Conservation (phyloP, 1,140 invertebrate genomes). For the Pseudomyrmex concolor region DNA sequence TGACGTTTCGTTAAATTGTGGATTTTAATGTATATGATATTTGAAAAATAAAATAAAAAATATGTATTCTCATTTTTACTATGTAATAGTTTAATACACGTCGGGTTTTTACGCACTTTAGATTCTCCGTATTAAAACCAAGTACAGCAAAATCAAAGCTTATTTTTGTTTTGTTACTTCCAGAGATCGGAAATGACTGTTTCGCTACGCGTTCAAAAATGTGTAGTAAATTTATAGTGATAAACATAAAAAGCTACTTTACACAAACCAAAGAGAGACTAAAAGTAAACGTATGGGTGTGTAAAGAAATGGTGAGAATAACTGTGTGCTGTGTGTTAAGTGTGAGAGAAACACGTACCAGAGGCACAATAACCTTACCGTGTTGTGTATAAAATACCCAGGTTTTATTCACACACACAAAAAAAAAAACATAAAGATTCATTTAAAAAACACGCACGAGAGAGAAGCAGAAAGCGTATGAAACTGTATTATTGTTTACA, state of each 20-base stretch:
- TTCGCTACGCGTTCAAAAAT: constrained; percentile 3
- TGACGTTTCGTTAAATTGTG: background rate
- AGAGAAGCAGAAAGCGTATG: background rate
- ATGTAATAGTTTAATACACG: too few species aligned
- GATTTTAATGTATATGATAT: background rate
- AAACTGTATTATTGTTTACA: too few species aligned
- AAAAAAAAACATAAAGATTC: background rate
- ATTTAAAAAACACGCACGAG: background rate
- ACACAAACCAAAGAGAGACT: constrained; percentile 34
- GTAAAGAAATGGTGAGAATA: constrained; percentile 22
- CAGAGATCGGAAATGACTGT: background rate
- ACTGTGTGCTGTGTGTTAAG: constrained; percentile 41
- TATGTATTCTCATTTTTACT: too few species aligned
- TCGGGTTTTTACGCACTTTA: too few species aligned
- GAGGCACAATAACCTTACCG: constrained; percentile 11
- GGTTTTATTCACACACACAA: too few species aligned
- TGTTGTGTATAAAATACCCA: background rate
- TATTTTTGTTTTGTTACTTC: background rate
- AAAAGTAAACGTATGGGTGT: constrained; percentile 37
- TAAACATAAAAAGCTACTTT: constrained; percentile 47
- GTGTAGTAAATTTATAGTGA: constrained; percentile 10
- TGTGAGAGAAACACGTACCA: constrained; percentile 26
- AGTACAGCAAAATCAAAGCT: too few species aligned
- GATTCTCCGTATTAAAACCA: too few species aligned
- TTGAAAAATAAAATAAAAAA: too few species aligned